Percentiles rank a stretch among this genome's conserved stretches.
Conservation (phyloP, 2,113 vertebrate genomes). For the Artemisiospiza belli region DNA sequence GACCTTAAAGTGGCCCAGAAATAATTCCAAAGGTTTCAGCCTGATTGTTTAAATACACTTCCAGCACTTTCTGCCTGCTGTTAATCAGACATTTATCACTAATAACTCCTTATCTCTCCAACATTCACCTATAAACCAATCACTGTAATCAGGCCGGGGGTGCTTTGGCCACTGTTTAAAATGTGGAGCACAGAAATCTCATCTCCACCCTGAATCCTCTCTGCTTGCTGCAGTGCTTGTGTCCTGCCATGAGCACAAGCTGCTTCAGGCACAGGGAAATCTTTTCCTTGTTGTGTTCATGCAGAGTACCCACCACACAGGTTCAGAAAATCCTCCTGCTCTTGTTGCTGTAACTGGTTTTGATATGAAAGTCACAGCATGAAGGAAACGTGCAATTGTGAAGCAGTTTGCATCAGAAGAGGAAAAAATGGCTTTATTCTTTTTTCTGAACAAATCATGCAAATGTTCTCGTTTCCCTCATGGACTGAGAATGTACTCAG, state of each 20-base stretch:
- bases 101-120: not conserved
- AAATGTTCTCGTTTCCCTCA: not conserved
- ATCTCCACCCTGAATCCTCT: not conserved
- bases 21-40: not conserved
- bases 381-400: not conserved
- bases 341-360: not conserved
- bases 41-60: not conserved
- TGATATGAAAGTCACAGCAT: not conserved
- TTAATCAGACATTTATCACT: not conserved
- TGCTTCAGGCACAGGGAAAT: not conserved
- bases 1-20: not conserved
- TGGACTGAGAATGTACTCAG: not conserved
- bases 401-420: not conserved
- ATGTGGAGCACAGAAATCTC: not conserved
- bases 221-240: not conserved
- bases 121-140: not conserved
- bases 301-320: not conserved
- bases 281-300: not conserved
- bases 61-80: not conserved
- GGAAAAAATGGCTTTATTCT: rapidly evolving
- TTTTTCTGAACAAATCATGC: not conserved
- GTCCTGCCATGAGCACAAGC: not conserved
- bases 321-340: not conserved
- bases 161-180: not conserved
- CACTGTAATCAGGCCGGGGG: not conserved